Conservation (phyloP, 2,113 vertebrate genomes). For the Malaclemys terrapin region DNA sequence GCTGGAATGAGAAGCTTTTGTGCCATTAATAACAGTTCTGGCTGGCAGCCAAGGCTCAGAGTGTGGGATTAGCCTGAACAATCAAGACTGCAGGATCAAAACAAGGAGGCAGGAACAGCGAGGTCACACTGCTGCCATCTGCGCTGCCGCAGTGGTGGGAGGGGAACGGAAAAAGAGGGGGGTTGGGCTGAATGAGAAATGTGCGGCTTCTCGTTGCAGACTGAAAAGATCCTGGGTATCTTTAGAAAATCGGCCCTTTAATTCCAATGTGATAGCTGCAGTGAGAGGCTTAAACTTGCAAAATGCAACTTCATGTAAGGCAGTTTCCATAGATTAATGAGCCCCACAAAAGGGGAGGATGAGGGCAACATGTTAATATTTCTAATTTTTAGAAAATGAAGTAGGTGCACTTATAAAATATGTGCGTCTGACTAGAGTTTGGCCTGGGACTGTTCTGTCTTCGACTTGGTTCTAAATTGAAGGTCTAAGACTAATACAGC, state of each 20-base stretch:
- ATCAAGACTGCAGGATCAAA: constrained; percentile 91
- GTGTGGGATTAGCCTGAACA: constrained; percentile 91
- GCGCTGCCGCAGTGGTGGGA: constrained; percentile 88
- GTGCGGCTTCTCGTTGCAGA: background rate
- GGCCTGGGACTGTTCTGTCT: accelerated
- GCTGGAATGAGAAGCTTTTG: constrained; percentile 90
- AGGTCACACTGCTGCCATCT: constrained; percentile 94
- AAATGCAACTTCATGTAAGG: background rate
- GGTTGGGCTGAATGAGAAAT: constrained; percentile 39
- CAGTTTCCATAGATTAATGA: background rate
- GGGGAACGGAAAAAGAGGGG: constrained; percentile 80
- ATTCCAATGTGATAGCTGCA: background rate
- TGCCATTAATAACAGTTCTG: constrained; percentile 90
- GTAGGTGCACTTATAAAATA: background rate
- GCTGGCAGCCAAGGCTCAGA: constrained; percentile 86
- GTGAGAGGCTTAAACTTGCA: background rate
- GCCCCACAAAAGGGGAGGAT: too few species aligned
- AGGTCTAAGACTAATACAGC: accelerated
- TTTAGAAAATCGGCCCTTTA: background rate
- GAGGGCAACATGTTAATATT: background rate
- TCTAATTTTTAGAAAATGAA: background rate
- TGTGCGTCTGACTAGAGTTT: accelerated
- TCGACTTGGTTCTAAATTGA: accelerated
- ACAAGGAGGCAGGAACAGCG: constrained; percentile 91
- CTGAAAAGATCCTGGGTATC: background rate